These are phyloP conservation scores for Rhinichthys osculus DNA, from an alignment of 2,797 vertebrate genomes.

Conservation along the genomic window DNA sequence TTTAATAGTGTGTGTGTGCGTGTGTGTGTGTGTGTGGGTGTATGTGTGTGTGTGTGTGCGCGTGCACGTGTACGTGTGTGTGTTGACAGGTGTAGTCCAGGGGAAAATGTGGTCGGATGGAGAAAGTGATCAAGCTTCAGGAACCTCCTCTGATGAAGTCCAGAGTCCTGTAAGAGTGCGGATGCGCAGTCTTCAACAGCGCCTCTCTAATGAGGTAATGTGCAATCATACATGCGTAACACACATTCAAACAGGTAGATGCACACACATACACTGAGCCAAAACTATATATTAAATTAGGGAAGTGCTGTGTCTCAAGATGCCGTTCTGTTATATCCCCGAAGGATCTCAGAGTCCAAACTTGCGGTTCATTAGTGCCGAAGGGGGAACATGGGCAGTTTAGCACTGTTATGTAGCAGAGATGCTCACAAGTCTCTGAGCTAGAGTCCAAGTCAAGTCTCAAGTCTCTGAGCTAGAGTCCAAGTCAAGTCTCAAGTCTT, in stretches of 20 bases:
- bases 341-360: not conserved
- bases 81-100: conserved; percentile 68
- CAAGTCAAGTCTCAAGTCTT: too few relatives aligned
- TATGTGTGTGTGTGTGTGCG: not conserved
- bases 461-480: too few relatives aligned
- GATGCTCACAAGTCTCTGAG: too few relatives aligned
- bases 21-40: too few relatives aligned
- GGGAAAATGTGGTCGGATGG: conserved; percentile 86
- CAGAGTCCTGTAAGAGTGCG: conserved; percentile 85
- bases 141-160: conserved; percentile 84
- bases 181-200: conserved; percentile 82
- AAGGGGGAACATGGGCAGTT: not conserved
- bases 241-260: not conserved
- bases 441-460: too few relatives aligned
- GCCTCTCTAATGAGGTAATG: conserved; percentile 83
- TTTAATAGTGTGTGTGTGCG: too few relatives aligned
- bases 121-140: conserved; percentile 86
- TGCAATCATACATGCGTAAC: not conserved
- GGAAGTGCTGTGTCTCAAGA: not conserved
- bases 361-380: not conserved
- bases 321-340: not conserved
- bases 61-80: conserved; percentile 18
- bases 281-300: not conserved
- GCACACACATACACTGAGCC: not conserved
- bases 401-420: too few relatives aligned